A percentile compares a stretch with the other conserved stretches of the same genome.
phyloP scores from a whole-genome alignment of 2,888 invertebrate species.

The Ophion obscuratus region DNA sequence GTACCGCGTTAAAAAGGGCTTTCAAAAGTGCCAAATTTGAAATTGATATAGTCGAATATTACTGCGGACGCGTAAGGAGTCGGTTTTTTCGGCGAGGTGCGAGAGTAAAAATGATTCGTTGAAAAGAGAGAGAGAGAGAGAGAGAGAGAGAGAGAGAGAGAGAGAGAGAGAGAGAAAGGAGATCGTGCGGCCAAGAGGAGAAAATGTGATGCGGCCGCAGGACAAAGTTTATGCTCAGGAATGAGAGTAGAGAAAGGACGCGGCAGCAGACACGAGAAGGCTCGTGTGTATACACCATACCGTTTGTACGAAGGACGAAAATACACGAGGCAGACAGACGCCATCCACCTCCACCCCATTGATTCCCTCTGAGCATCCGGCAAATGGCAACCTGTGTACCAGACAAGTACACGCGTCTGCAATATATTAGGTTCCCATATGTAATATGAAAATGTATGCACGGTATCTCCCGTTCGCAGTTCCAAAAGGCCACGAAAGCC shows the following conservation, averaged over 20 bases:
- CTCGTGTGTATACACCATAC: conserved; percentile 42
- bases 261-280: conserved; percentile 33
- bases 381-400: conserved; percentile 34
- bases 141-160: no score
- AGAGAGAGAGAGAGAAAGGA: background rate
- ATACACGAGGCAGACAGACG: conserved; percentile 77
- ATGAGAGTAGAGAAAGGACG: conserved; percentile 45
- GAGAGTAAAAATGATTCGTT: no score
- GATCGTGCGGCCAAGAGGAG: background rate
- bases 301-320: conserved; percentile 62
- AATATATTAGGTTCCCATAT: background rate
- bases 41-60: no score
- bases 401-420: conserved; percentile 17
- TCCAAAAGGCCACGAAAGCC: background rate
- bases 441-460: conserved; percentile 1
- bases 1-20: no score
- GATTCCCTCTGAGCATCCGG: conserved; percentile 70
- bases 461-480: background rate
- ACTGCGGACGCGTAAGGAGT: no score
- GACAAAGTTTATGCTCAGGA: conserved; percentile 10
- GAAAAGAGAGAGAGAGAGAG: no score
- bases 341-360: conserved; percentile 74
- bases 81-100: no score
- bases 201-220: conserved; percentile 29
- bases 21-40: no score